phyloP scores from a whole-genome alignment of 92 coral and sea anemone genomes.

The Heteractis magnifica region DNA sequence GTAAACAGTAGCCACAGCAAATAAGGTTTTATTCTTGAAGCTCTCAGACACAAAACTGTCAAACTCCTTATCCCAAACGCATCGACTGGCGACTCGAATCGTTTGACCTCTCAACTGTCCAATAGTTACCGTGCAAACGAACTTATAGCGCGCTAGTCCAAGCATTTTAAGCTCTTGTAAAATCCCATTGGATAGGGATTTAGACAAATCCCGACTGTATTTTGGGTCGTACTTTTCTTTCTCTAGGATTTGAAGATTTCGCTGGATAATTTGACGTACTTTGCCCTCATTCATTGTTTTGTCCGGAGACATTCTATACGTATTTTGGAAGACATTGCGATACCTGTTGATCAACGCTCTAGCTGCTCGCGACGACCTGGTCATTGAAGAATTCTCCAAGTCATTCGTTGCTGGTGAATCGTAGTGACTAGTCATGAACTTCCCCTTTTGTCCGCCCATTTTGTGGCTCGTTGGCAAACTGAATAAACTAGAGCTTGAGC shows the following conservation, averaged over 20 bases:
- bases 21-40: conserved; percentile 65
- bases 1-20: conserved; percentile 91
- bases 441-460: conserved; percentile 52
- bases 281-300: conserved; percentile 48
- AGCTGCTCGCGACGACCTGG: conserved; percentile 34
- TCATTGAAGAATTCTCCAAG: conserved; percentile 56
- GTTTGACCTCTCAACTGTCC: conserved; percentile 81
- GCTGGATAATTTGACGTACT: conserved; percentile 63
- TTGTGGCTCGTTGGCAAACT: conserved; percentile 58
- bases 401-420: conserved; percentile 62
- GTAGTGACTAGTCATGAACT: conserved; percentile 64
- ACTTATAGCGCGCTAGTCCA: conserved; percentile 70
- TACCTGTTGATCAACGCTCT: conserved; percentile 13
- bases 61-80: conserved; percentile 83
- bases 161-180: conserved; percentile 76
- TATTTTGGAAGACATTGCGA: conserved; percentile 34
- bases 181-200: conserved; percentile 71
- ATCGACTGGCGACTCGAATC: conserved; percentile 84
- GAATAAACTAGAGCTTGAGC: conserved; percentile 74
- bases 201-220: conserved; percentile 71
- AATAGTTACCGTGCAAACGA: conserved; percentile 85
- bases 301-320: conserved; percentile 88
- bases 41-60: conserved; percentile 85
- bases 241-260: conserved; percentile 70
- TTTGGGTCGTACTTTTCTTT: conserved; percentile 67